Evolutionary conservation across 2,113 vertebrate genomes (phyloP), one percentile per base, ranked within the genome.

Genomic region (Bambusicola thoracicus): DNA sequence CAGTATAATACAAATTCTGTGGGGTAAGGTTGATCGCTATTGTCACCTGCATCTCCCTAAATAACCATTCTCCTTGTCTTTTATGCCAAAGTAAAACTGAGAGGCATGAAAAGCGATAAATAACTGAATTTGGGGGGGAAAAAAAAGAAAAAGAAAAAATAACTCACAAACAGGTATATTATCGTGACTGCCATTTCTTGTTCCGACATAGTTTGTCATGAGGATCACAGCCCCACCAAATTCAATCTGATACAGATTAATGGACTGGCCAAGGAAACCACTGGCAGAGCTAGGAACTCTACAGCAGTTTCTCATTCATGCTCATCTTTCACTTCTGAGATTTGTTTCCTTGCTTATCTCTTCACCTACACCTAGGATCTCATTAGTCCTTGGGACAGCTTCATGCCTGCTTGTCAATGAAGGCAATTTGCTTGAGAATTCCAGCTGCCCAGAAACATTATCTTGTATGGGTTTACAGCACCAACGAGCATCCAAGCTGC

Each of bases 101-200:
- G 58, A 66, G 27, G 6, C n/a, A 63, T 0, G 1, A 18, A 38
- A 81, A 72, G 13, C 10, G 16, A 38, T 10, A 79, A 65, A 63
- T 13, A 6, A 49, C 19, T 7, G 34, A 67, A 79, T 63, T 36
- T 66, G 19, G 25, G 51, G 24, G n/a, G 27, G 11, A 61, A 14
- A 53, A 46, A 78, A 46, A 14, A 15, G 5, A 11, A 49, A 4
- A 16, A 6, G 11, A 13, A 34, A 14, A 12, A 53, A 29, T 4
- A 29, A 4, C 12, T 6, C 29, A 38, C 10, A 24, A 0, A 1
- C n/a, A 74, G n/a, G 6, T 25, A 25, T 8, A 4, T 40, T 63
- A 22, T n/a, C 2, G 1, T 51, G 36, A 7, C 11, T 43, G 3
- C 3, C 72, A 11, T 43, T 75, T 84, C 32, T 81, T 75, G 69